A percentile compares a stretch with the other conserved stretches of the same genome.
These are phyloP conservation scores for Styela plicata DNA, from an alignment of 23 tunicate genomes.

Conservation along the genomic window DNA sequence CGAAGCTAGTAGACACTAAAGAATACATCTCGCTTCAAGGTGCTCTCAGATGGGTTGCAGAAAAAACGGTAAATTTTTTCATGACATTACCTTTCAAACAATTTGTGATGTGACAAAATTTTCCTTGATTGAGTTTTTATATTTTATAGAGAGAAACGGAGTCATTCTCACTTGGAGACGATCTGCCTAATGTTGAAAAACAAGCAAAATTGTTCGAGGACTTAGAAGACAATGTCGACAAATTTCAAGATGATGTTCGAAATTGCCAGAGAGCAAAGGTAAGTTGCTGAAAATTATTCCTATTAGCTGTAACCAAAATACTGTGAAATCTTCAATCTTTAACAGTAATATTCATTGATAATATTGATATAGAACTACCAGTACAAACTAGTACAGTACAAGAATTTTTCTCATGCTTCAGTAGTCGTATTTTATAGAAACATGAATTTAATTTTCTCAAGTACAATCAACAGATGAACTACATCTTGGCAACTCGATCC, in stretches of 20 bases:
- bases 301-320: not conserved
- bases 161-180: slow-evolving; percentile 26
- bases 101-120: too few species aligned
- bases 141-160: slow-evolving; percentile 8
- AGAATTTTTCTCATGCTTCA: too few species aligned
- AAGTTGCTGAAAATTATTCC: not conserved
- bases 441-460: too few species aligned
- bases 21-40: slow-evolving; percentile 43
- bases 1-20: slow-evolving; percentile 46
- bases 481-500: too few species aligned
- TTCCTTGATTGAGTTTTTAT: not conserved
- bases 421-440: too few species aligned
- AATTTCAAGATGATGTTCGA: not conserved
- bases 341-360: not conserved
- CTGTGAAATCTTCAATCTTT: not conserved
- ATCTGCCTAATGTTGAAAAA: slow-evolving; percentile 12
- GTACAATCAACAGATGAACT: too few species aligned
- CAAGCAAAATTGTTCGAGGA: not conserved
- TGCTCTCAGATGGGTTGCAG: slow-evolving; percentile 44
- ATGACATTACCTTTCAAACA: too few species aligned
- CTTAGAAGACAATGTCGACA: slow-evolving; percentile 14
- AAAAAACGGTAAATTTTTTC: slow-evolving; percentile 32
- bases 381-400: too few species aligned
- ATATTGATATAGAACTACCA: too few species aligned
- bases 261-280: slow-evolving; percentile 27